Conservation (phyloP, 2,797 vertebrate genomes). For the Alca torda region DNA sequence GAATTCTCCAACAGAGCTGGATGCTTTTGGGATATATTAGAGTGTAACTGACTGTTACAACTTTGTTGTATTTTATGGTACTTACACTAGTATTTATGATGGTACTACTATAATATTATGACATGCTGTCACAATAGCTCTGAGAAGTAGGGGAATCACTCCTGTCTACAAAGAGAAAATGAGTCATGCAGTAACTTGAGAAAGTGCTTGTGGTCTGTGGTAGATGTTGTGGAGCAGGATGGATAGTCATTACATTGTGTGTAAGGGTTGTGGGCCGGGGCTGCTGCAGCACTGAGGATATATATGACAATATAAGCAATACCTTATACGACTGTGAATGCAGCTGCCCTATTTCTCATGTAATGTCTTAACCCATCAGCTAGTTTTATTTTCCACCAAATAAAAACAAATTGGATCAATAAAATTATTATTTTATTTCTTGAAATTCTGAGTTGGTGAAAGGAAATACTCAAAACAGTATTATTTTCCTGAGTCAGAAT, state of each 20-base stretch:
- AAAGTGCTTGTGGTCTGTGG: background rate
- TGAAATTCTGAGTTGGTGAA: background rate
- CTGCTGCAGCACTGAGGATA: background rate
- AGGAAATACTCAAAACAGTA: background rate
- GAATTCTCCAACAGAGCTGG: background rate
- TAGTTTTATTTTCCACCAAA: background rate
- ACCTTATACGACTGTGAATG: rapidly evolving
- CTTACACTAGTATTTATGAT: background rate
- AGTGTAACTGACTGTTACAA: background rate
- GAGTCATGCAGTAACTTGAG: background rate
- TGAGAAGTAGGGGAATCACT: background rate
- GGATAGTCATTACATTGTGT: background rate
- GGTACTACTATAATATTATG: background rate
- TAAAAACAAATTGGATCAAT: background rate
- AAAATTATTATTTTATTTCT: background rate
- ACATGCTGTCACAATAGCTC: background rate
- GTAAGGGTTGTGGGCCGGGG: background rate
- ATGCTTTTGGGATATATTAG: background rate
- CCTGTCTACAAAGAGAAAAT: background rate
- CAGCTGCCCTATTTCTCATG: background rate
- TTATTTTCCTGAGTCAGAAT: background rate
- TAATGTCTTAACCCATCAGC: background rate
- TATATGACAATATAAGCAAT: background rate
- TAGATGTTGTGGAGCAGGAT: background rate
- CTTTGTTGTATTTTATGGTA: background rate